phyloP scores from a whole-genome alignment of 2,888 invertebrate species.

The Syrista parreyssii region DNA sequence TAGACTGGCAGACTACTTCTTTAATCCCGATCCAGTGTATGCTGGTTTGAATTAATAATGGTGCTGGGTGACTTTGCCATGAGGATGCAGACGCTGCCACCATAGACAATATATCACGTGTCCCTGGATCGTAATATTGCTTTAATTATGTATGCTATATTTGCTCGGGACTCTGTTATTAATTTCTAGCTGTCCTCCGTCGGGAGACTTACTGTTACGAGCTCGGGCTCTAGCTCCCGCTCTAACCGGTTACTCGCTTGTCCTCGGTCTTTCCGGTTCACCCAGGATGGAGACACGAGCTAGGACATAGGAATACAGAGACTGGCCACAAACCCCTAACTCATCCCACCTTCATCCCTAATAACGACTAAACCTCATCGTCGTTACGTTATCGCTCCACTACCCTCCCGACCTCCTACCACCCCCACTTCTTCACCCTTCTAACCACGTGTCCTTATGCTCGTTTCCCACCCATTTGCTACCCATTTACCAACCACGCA shows the following conservation, averaged over 20 bases:
- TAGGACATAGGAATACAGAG: not conserved
- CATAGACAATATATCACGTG: constrained; percentile 18
- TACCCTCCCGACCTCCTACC: not conserved
- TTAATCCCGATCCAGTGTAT: not conserved
- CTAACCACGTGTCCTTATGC: not conserved
- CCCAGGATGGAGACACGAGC: not conserved
- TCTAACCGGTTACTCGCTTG: not conserved
- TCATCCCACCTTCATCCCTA: not conserved
- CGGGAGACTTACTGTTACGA: constrained; percentile 52
- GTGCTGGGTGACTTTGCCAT: not conserved
- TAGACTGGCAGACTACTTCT: not conserved
- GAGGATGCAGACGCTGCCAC: not conserved
- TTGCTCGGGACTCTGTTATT: constrained; percentile 55
- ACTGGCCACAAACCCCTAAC: not conserved
- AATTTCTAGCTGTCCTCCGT: constrained; percentile 50
- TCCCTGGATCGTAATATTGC: constrained; percentile 52
- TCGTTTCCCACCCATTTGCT: not conserved
- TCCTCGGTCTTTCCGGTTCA: not conserved
- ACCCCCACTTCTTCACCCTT: not conserved
- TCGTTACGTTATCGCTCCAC: not conserved
- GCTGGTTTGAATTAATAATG: constrained; percentile 1
- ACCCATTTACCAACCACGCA: not conserved
- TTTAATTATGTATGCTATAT: constrained; percentile 57
- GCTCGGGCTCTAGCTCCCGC: constrained; percentile 21
- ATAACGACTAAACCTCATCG: not conserved